Percentiles rank a stretch among this genome's conserved stretches.
Evolutionary conservation across 2,888 invertebrate genomes (phyloP).

Genomic region (Ceraclea dissimilis): DNA sequence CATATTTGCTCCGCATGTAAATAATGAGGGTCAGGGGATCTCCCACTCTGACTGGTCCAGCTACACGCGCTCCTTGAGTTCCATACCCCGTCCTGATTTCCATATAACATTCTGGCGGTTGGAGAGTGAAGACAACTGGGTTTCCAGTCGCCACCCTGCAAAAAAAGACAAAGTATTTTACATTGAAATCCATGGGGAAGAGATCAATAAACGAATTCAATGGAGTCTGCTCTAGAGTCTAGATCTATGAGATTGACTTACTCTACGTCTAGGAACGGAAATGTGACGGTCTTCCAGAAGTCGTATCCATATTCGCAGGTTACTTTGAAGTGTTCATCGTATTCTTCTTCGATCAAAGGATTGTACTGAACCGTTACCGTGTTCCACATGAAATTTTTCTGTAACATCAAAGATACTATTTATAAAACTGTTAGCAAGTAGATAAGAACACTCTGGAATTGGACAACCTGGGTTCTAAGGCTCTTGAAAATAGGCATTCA

Average conservation of each 20-base stretch:
- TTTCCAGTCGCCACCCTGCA: conserved; percentile 87
- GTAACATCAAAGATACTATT: conserved; percentile 27
- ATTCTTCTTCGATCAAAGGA: conserved; percentile 85
- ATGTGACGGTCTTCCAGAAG: conserved; percentile 94
- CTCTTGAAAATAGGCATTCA: no score
- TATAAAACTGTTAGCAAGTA: no score
- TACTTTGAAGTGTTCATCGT: conserved; percentile 92
- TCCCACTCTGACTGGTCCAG: conserved; percentile 85
- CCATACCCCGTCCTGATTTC: conserved; percentile 90
- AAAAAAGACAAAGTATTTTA: background rate
- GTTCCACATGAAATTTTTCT: conserved; percentile 96
- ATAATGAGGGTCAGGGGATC: conserved; percentile 88
- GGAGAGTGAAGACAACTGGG: conserved; percentile 86
- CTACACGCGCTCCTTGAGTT: conserved; percentile 74
- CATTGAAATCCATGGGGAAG: background rate
- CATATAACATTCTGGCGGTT: conserved; percentile 94
- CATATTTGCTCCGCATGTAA: conserved; percentile 92
- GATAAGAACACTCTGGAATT: no score
- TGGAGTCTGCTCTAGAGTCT: no score
- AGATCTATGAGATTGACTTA: conserved; percentile 58
- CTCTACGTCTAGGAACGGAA: conserved; percentile 92
- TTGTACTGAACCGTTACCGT: conserved; percentile 93
- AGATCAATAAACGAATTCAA: background rate
- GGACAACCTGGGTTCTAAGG: no score
- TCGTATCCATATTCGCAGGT: conserved; percentile 95